Base-by-base conservation (phyloP, 2,113 vertebrate genomes). In the Stigmatopora nigra region DNA sequence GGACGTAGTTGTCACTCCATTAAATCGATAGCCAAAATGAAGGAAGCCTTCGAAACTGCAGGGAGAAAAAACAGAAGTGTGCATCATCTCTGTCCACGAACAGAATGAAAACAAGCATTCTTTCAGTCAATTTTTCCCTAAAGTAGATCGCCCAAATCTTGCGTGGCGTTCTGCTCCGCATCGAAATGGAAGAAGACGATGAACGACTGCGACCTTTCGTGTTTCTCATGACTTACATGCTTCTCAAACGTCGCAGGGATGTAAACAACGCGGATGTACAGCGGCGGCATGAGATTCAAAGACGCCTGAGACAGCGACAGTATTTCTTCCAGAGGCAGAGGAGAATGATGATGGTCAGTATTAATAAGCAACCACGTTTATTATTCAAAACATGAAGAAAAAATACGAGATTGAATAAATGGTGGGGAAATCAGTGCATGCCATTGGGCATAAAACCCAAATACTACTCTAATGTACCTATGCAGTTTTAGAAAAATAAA, bases 321-420 rank as follows among this genome's bases (percentile, higher is more conserved):
- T 89, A 91, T 67, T 92, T 92, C 77, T 89, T 91, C 41, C 91
- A 93, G 84, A 84, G 91, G 25, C 91, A 92, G 78, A 87, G 88
- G 63, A 88, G 91, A 69, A 90, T 89, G 79, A 86, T 90, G 38
- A 84, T 90, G 90, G 91, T 92, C 61, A 69, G 80, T 71, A 13
- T 7, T 7, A 4, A 41, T 13, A 7, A 5, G 11, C 4, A 11
- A 53, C 11, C 1, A 53, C 5, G 3, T 8, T 9, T 20, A 3
- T 15, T 52, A 11, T 52, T 19, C 8, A 11, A 20, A 52, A 52
- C n/a, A 16, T 5, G 17, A 17, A 10, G 14, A 48, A 15, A 16
- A 48, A 48, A 45, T 10, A 45, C 44, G 7, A 8, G 1, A 8
- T 45, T 45, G 4, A 45, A 45, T 45, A 8, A 10, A 10, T 3